These are phyloP conservation scores for Panopea generosa DNA, from an alignment of 2,888 invertebrate species.

Conservation along the genomic window DNA sequence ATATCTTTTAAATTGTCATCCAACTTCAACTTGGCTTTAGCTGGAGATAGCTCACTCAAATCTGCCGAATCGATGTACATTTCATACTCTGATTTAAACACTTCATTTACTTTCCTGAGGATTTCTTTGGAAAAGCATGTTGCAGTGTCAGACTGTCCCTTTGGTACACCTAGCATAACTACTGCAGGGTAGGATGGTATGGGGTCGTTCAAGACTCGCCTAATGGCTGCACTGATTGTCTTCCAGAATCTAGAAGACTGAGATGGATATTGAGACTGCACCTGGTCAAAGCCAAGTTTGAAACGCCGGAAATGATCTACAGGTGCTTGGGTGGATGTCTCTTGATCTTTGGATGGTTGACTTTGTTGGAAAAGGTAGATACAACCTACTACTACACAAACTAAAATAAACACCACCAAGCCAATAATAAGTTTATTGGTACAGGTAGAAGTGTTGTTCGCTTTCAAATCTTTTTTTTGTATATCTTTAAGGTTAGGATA, in stretches of 20 bases:
- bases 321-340: not conserved
- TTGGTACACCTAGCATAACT: slow-evolving; percentile 68
- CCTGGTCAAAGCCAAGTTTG: slow-evolving; percentile 47
- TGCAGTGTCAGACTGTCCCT: slow-evolving; percentile 39
- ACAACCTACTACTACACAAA: no score
- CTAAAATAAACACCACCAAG: no score
- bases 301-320: slow-evolving; percentile 18
- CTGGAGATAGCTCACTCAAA: slow-evolving; percentile 29
- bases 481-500: no score
- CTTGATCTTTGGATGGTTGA: no score
- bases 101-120: slow-evolving; percentile 46
- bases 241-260: slow-evolving; percentile 72
- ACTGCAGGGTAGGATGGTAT: slow-evolving; percentile 73
- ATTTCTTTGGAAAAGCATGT: slow-evolving; percentile 68
- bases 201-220: slow-evolving; percentile 62
- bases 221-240: slow-evolving; percentile 60
- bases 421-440: no score
- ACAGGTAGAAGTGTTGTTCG: no score
- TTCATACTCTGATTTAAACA: slow-evolving; percentile 21
- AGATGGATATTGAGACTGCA: slow-evolving; percentile 57
- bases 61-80: slow-evolving; percentile 51
- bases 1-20: slow-evolving; percentile 66
- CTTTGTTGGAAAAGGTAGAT: no score
- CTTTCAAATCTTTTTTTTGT: no score
- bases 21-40: slow-evolving; percentile 64